These are phyloP conservation scores for Calliopsis andreniformis DNA, from an alignment of 1,140 invertebrate species.

Conservation along the genomic window DNA sequence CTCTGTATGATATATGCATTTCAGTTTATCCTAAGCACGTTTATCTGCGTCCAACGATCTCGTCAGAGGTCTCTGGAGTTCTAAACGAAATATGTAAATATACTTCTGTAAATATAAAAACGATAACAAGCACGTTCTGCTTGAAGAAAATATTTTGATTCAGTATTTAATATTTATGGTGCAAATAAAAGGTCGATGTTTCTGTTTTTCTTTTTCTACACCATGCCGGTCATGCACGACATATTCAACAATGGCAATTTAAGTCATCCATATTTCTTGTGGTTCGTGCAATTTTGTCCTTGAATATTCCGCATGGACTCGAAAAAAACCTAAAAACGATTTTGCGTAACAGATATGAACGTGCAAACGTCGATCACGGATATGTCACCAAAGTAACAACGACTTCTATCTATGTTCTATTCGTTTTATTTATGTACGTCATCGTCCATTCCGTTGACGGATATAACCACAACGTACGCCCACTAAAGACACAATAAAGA, in stretches of 20 bases:
- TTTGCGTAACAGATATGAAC: neutral
- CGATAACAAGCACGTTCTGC: no score
- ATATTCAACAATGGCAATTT: no score
- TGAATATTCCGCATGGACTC: no score
- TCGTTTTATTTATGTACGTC: conserved; percentile 41
- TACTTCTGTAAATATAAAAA: conserved; percentile 31
- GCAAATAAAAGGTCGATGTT: no score
- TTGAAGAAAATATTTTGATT: no score
- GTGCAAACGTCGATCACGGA: neutral
- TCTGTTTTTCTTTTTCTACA: no score
- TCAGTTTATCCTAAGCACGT: conserved; percentile 3
- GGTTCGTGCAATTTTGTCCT: no score
- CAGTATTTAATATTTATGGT: no score
- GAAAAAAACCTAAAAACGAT: no score
- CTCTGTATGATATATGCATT: neutral
- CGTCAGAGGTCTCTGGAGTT: neutral
- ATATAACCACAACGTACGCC: conserved; percentile 23
- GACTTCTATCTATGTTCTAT: conserved; percentile 13
- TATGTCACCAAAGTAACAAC: conserved; percentile 30
- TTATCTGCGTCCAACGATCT: conserved; percentile 47
- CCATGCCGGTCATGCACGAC: no score
- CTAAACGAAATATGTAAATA: conserved; percentile 20
- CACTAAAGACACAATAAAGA: conserved; percentile 45
- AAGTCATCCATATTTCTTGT: no score
- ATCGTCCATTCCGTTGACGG: conserved; percentile 25